phyloP scores from a whole-genome alignment of 2,888 invertebrate genomes.

The Mythimna impura region DNA sequence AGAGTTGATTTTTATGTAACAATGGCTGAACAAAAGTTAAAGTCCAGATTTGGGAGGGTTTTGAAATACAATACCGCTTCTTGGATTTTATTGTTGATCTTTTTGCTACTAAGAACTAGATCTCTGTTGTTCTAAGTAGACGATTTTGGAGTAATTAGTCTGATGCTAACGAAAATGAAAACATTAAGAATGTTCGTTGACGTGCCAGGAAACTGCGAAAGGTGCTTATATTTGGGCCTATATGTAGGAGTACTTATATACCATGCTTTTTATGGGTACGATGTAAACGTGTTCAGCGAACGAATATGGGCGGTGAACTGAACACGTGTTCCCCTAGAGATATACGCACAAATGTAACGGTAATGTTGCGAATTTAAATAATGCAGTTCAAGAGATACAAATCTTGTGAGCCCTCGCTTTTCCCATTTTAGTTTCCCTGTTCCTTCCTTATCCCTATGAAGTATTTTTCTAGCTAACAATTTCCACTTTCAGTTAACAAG shows the following conservation, averaged over 20 bases:
- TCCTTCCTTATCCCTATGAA: not conserved
- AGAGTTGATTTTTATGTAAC: conserved; percentile 46
- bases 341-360: conserved; percentile 6
- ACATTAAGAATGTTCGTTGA: not conserved
- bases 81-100: not conserved
- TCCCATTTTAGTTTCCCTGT: not conserved
- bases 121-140: not conserved
- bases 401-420: conserved; percentile 7
- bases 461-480: not conserved
- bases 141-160: not conserved
- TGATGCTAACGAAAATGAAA: not conserved
- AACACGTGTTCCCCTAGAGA: conserved; percentile 3
- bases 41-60: conserved; percentile 19
- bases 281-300: conserved; percentile 44
- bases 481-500: conserved; percentile 12
- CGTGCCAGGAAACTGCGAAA: conserved; percentile 7
- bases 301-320: conserved; percentile 21
- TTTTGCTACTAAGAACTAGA: not conserved
- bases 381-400: conserved; percentile 15
- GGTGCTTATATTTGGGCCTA: conserved; percentile 11
- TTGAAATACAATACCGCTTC: conserved; percentile 15
- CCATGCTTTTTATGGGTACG: conserved; percentile 38
- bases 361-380: conserved; percentile 38
- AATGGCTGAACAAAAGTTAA: conserved; percentile 35
- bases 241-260: conserved; percentile 15